Base-by-base conservation (phyloP, 2,888 invertebrate species). In the Plebejus melissa region DNA sequence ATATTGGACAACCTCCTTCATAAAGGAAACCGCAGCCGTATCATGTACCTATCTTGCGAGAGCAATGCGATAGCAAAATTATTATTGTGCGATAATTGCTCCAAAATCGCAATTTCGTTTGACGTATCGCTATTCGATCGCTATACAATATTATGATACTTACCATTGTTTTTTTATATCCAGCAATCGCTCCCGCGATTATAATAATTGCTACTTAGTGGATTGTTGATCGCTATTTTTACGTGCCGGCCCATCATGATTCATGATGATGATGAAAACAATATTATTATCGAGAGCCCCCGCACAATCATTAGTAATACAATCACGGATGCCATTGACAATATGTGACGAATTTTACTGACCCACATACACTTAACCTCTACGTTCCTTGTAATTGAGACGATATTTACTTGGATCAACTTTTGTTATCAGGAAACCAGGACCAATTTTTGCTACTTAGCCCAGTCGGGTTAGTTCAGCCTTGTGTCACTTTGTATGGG, bases 301-400 rank as follows among this genome's bases (percentile, higher is more conserved):
- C 32, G 41, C 69, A 41, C n/a, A 65, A 36, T 70, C 54, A 72
- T 72, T 54, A 22, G 50, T 72, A 72, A 46, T 32, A 54, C 72
- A 22, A 72, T 54, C 72, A 71, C 71, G 84, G 77, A 83, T 82
- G 81, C 81, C 85, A 86, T 85, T 84, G 84, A 82, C 83, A 83
- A 83, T 82, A 84, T 84, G 86, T 86, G 83, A 81, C 79, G 72
- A 32, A 82, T 85, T 86, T 87, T 87, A 88, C 89, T 90, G 86
- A 87, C 85, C 85, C 76, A 72, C 72, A 54, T 72, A 41, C 41
- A 72, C 54, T 54, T 72, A 72, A 72, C 72, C 72, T 72, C 72
- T 28, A 22, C 54, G 50, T 28, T 32, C 50, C 72, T 4, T 72
- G 6, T 71, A n/a, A 72, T 72, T 72, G 32, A 72, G 16, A 32